Conservation (phyloP, 2,888 invertebrate genomes). For the Hydroisotoma schaefferi region DNA sequence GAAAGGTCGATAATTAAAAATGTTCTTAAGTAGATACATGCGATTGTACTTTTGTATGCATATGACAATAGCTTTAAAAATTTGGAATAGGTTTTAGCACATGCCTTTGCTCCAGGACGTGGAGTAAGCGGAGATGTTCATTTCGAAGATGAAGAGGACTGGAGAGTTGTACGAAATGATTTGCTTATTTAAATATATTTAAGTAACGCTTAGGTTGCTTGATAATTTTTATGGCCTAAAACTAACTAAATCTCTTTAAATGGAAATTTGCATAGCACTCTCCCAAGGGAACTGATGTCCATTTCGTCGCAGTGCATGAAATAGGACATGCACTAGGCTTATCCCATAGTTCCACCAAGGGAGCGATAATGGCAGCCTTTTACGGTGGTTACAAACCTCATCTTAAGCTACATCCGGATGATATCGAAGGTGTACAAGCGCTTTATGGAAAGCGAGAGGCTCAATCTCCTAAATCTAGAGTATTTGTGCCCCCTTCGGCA, state of each 20-base stretch:
- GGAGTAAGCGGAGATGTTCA: conserved; percentile 54
- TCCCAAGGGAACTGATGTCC: conserved; percentile 53
- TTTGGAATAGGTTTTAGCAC: conserved; percentile 51
- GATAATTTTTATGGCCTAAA: too few species aligned
- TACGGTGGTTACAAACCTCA: conserved; percentile 37
- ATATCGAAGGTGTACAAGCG: conserved; percentile 33
- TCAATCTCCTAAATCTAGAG: conserved; percentile 4
- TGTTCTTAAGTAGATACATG: background rate
- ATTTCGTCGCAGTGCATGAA: conserved; percentile 56
- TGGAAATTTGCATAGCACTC: too few species aligned
- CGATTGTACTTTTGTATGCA: conserved; percentile 27
- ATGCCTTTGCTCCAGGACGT: conserved; percentile 51
- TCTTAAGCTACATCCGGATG: conserved; percentile 41
- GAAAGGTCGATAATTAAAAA: too few species aligned
- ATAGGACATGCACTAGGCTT: conserved; percentile 54
- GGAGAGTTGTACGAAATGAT: too few species aligned
- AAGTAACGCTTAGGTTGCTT: too few species aligned
- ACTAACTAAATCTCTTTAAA: too few species aligned
- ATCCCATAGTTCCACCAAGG: conserved; percentile 32
- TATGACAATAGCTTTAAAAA: too few species aligned
- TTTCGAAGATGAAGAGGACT: conserved; percentile 53
- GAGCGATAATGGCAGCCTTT: conserved; percentile 42
- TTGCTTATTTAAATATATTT: too few species aligned
- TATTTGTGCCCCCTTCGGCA: background rate
- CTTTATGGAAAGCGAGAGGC: conserved; percentile 34